Base-by-base conservation (phyloP, 2,797 vertebrate species). In the Liasis olivaceus region DNA sequence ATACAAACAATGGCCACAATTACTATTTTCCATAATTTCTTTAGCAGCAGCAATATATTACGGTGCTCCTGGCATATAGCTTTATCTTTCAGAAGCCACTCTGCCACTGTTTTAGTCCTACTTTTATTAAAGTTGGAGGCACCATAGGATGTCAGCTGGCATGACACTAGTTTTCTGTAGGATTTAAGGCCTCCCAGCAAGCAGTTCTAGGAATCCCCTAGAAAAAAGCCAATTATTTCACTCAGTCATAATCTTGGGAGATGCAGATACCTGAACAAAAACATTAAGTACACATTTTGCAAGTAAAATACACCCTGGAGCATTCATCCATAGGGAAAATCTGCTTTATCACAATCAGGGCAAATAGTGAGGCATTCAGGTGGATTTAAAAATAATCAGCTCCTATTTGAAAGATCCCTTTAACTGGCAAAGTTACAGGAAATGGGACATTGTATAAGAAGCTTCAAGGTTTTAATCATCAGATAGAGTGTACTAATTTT, bases 71-170 rank as follows among this genome's bases (percentile, higher is more conserved):
- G 92, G 84, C 84, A 88, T 28, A 59, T 90, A 5, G 0, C 88
- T 94, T 94, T 94, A 77, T 94, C 96, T 96, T 95, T 94, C 95
- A 93, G 90, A 89, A 94, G 92, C 77, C 85, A 94, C 90, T 96
- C 91, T 95, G 90, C 62, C 94, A 95, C 93, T 84, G 92, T 93
- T 91, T 94, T 88, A 60, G 90, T 94, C 94, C 93, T 93, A 13
- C 56, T 58, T 93, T 96, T 95, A 96, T 95, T 94, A 87, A 95
- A 96, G 12, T 90, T 77, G 92, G 94, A 96, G 84, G 28, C n/a
- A 8, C 56, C 84, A 54, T 89, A 81, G 81, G 72, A 91, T 84
- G 92, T 6, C 12, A 63, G 85, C 66, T 94, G 92, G 86, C 77
- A 91, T 24, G 31, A 60, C 77, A 6, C 64, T 20, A 91, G 85